A percentile compares a stretch with the other conserved stretches of the same genome.
These are phyloP conservation scores for Gyrodactylus bullatarudis DNA, from an alignment of 1,140 invertebrate species.

Conservation along the genomic window DNA sequence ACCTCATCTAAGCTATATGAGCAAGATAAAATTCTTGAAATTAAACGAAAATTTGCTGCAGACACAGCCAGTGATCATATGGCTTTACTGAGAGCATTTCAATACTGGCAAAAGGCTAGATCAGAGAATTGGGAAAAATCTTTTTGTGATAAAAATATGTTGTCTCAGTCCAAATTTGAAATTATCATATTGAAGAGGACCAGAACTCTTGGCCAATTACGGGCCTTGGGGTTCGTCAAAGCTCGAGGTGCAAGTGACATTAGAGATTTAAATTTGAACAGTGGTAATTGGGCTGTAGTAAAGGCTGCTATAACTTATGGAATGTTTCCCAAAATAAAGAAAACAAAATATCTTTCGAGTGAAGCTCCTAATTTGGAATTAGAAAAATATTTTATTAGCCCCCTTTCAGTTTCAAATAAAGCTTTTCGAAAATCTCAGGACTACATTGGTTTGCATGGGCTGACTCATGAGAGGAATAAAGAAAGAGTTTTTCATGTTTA, in stretches of 20 bases:
- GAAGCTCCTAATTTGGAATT: too few relatives aligned
- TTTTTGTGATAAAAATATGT: slow-evolving; percentile 42
- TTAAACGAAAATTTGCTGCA: slow-evolving; percentile 34
- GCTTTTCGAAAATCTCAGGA: too few relatives aligned
- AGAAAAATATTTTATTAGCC: too few relatives aligned
- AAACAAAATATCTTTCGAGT: too few relatives aligned
- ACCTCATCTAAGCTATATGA: not conserved
- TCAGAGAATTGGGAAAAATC: slow-evolving; percentile 30
- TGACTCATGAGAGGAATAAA: too few relatives aligned
- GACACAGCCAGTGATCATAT: slow-evolving; percentile 61
- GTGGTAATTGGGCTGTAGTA: slow-evolving; percentile 55
- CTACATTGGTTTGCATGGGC: too few relatives aligned
- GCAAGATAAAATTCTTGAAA: too few relatives aligned
- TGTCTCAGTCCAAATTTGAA: slow-evolving; percentile 48
- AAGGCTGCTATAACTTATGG: slow-evolving; percentile 55
- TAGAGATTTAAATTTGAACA: slow-evolving; percentile 41
- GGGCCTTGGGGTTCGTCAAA: slow-evolving; percentile 44
- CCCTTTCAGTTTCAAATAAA: too few relatives aligned
- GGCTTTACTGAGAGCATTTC: slow-evolving; percentile 43
- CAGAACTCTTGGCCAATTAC: slow-evolving; percentile 45
- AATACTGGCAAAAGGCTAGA: slow-evolving; percentile 31
- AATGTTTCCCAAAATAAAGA: slow-evolving; percentile 14
- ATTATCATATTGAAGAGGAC: slow-evolving; percentile 34
- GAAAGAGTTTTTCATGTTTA: too few relatives aligned
- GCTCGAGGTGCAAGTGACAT: slow-evolving; percentile 37